These are phyloP conservation scores for Polydesmus complanatus DNA, from an alignment of 2,888 invertebrate species.

Conservation along the genomic window DNA sequence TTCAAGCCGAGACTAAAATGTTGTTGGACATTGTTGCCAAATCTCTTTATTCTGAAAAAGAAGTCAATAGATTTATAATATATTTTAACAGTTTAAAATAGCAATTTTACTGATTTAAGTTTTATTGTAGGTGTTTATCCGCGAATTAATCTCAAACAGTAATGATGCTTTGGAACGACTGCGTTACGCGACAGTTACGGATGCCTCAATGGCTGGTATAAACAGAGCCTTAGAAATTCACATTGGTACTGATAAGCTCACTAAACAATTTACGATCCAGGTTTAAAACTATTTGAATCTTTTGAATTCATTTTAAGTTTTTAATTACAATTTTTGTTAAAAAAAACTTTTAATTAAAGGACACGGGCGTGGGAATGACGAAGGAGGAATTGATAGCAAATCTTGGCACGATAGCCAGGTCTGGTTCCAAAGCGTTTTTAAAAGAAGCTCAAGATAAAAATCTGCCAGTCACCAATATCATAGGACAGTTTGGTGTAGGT, in stretches of 20 bases:
- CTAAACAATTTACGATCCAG: slow-evolving; percentile 70
- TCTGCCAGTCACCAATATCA: slow-evolving; percentile 54
- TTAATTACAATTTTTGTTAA: not conserved
- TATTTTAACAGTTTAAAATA: not conserved
- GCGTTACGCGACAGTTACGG: slow-evolving; percentile 55
- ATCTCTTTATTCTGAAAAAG: slow-evolving; percentile 93
- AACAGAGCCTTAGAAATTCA: slow-evolving; percentile 70
- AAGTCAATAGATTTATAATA: slow-evolving; percentile 42
- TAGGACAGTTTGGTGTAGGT: slow-evolving; percentile 96
- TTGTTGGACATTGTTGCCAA: slow-evolving; percentile 91
- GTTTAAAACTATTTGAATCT: slow-evolving; percentile 33
- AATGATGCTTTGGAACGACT: slow-evolving; percentile 95
- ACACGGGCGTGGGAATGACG: slow-evolving; percentile 90
- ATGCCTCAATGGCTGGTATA: slow-evolving; percentile 34
- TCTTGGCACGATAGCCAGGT: slow-evolving; percentile 88
- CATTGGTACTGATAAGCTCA: slow-evolving; percentile 73
- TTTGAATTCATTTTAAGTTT: not conserved
- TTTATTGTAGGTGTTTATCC: slow-evolving; percentile 63
- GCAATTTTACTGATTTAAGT: not conserved
- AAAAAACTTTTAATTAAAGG: slow-evolving; percentile 39
- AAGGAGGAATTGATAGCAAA: slow-evolving; percentile 78
- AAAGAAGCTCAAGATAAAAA: slow-evolving; percentile 51
- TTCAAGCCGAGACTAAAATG: slow-evolving; percentile 93
- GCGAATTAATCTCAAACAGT: slow-evolving; percentile 90
- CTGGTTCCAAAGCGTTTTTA: slow-evolving; percentile 88